phyloP scores from a whole-genome alignment of 2,888 invertebrate genomes.

The Watsonalla binaria region DNA sequence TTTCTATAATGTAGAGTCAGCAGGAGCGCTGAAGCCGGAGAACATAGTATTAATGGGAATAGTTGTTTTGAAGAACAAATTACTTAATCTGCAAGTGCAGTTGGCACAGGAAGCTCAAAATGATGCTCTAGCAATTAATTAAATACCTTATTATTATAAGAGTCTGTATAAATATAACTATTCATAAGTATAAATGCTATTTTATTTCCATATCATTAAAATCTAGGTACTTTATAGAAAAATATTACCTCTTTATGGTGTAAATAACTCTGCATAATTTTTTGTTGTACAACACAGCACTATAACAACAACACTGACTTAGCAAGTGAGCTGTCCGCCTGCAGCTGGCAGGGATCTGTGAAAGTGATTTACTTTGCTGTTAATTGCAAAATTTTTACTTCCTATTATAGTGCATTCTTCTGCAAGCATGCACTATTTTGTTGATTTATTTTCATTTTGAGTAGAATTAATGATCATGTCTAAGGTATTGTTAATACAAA shows the following conservation, averaged over 20 bases:
- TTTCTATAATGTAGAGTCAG: constrained; percentile 97
- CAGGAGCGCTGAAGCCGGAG: constrained; percentile 96
- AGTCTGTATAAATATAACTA: constrained; percentile 4
- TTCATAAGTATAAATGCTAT: not conserved
- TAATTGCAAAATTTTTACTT: not conserved
- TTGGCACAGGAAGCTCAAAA: constrained; percentile 91
- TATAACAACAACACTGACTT: not conserved
- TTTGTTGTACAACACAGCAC: not conserved
- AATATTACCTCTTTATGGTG: constrained; percentile 7
- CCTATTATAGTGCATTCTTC: not conserved
- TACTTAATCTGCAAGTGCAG: constrained; percentile 96
- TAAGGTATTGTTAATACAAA: no score
- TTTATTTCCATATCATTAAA: not conserved
- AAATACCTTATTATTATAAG: constrained; percentile 24
- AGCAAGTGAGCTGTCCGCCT: not conserved
- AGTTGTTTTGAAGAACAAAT: constrained; percentile 94
- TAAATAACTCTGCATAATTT: not conserved
- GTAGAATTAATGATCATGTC: no score
- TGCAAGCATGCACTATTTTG: not conserved
- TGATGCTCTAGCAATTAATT: constrained; percentile 87
- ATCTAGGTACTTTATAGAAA: not conserved
- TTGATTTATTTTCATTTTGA: no score
- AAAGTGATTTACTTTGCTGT: not conserved
- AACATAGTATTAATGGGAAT: constrained; percentile 98
- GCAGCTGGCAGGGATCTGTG: not conserved